phyloP scores from a whole-genome alignment of 1,140 invertebrate genomes.

The Polypedilum vanderplanki region DNA sequence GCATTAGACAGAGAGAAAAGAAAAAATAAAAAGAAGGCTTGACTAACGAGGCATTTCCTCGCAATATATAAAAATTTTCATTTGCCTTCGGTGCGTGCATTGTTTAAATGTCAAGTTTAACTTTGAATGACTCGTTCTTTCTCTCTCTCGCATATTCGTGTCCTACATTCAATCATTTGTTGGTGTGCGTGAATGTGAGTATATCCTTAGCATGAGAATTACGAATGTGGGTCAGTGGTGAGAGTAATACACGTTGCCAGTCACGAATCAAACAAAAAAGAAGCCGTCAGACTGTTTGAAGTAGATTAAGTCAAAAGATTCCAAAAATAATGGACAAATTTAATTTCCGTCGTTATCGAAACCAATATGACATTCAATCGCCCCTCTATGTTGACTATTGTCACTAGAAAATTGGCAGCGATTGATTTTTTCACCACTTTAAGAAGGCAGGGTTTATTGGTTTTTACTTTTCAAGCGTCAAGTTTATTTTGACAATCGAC shows the following conservation, averaged over 20 bases:
- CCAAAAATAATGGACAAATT: not conserved
- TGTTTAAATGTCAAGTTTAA: constrained; percentile 9
- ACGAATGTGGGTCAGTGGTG: not conserved
- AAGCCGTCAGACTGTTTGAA: not conserved
- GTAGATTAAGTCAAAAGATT: not conserved
- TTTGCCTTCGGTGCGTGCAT: not conserved
- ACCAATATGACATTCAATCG: not conserved
- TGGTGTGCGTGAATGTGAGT: not conserved
- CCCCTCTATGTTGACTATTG: not conserved
- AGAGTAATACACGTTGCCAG: not conserved
- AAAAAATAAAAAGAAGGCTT: not conserved
- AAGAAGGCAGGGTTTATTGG: not conserved
- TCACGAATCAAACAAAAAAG: not conserved
- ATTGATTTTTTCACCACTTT: not conserved
- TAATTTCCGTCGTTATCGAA: not conserved
- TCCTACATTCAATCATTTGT: not conserved
- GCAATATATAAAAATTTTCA: too few relatives aligned
- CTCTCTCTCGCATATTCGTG: too few relatives aligned
- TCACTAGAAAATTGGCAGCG: not conserved
- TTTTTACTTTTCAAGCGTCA: not conserved
- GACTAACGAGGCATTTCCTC: not conserved
- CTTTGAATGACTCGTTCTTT: not conserved
- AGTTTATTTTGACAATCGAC: not conserved
- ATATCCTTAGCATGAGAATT: not conserved
- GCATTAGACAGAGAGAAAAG: not conserved